Evolutionary conservation across 2,113 vertebrate species (phyloP), one percentile per base, ranked within the genome.

Genomic region (Xyliphius kryptos): DNA sequence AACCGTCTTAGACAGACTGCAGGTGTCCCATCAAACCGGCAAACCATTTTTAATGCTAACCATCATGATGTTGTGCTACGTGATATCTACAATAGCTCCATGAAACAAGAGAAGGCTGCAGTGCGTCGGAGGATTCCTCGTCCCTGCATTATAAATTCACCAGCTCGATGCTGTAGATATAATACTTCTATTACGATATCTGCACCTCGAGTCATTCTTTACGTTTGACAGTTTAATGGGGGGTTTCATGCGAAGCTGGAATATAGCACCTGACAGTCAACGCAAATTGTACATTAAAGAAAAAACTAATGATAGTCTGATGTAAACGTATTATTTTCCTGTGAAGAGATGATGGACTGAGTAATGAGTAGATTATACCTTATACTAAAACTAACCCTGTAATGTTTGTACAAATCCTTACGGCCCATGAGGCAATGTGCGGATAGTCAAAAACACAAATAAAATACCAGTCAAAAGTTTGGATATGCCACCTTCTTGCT

Each of bases 121-220:
- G 56, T 47, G 57, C 61, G 69, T 74, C 54, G 56, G 67, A 68
- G 64, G 66, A 75, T 70, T 69, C 69, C 66, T 72, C 68, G 65
- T 53, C 61, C 46, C 21, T 22, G 50, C 59, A 61, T 68, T 67
- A 78, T 75, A 69, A 78, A 74, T 74, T 73, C 62, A 57, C 54
- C 68, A 61, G 73, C 61, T 54, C 51, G 69, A 49, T 56, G 51
- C 69, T 63, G 49, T 63, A 60, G 55, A 72, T 68, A 76, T 74
- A 75, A 75, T 71, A 66, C 66, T 62, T 66, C 63, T 65, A 60
- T 78, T 73, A 75, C 73, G 71, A 70, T 56, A 67, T 68, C 61
- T 70, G 73, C 76, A 73, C 65, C 76, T 75, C 63, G 61, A 63
- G 38, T 56, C 73, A 75, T 75, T 70, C 68, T 66, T 78, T 74